These are phyloP conservation scores for Lepidostoma basale DNA, from an alignment of 1,140 invertebrate genomes.

Conservation along the genomic window DNA sequence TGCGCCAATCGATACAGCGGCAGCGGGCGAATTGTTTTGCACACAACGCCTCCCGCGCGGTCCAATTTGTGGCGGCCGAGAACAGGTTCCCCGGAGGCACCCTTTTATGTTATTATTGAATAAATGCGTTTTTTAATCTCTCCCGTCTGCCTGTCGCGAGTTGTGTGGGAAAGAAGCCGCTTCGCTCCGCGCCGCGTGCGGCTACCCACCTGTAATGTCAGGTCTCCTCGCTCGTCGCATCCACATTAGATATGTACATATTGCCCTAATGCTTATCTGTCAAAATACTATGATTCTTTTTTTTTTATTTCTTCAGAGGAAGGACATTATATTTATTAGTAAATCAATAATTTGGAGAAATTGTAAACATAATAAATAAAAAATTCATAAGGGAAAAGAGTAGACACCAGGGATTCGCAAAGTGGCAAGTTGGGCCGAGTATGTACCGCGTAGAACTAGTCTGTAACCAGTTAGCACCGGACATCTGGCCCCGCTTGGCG, in stretches of 20 bases:
- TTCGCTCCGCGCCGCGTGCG: no score
- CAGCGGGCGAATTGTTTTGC: not conserved
- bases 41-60: not conserved
- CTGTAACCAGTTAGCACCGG: slow-evolving; percentile 10
- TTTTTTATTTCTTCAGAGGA: no score
- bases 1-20: not conserved
- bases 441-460: not conserved
- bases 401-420: no score
- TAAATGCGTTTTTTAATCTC: slow-evolving; percentile 17
- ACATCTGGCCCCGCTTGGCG: slow-evolving; percentile 13
- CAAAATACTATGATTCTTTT: no score
- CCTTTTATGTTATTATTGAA: slow-evolving; percentile 13
- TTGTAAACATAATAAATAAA: no score
- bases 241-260: no score
- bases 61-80: not conserved
- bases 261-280: no score
- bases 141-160: not conserved
- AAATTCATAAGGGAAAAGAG: no score
- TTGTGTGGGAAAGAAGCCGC: slow-evolving; percentile 6
- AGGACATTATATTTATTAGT: not conserved
- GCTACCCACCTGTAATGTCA: no score
- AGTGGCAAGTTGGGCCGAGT: no score
- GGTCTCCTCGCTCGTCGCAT: no score
- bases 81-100: slow-evolving; percentile 8
- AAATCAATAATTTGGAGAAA: not conserved